phyloP scores from a whole-genome alignment of 1,140 invertebrate species.

The Melitaea cinxia region DNA sequence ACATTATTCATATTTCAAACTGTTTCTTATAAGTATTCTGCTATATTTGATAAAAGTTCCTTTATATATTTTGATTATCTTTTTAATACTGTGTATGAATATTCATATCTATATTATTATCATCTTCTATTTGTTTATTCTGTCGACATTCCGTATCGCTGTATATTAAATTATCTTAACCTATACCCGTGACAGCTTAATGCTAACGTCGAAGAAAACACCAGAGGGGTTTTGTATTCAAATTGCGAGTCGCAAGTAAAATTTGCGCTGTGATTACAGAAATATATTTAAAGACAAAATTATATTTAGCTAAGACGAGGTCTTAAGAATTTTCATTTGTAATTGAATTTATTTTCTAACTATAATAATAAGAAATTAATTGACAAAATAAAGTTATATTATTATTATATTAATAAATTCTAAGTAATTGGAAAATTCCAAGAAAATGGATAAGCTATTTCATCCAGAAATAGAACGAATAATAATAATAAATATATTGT shows the following conservation, averaged over 20 bases:
- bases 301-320: not conserved
- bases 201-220: constrained; percentile 28
- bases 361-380: no score
- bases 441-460: no score
- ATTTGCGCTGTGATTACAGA: constrained; percentile 10
- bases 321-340: not conserved
- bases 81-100: constrained; percentile 17
- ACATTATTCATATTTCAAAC: constrained; percentile 9
- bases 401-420: no score
- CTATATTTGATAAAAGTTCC: constrained; percentile 4
- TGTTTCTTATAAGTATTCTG: constrained; percentile 21
- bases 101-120: constrained; percentile 24
- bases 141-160: constrained; percentile 30
- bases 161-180: constrained; percentile 38
- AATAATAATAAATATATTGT: no score
- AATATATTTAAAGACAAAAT: not conserved
- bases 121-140: constrained; percentile 21
- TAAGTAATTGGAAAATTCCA: no score
- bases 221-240: constrained; percentile 26
- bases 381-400: no score
- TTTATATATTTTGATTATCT: not conserved
- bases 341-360: no score
- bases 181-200: constrained; percentile 32
- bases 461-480: no score
- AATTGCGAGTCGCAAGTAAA: constrained; percentile 16